Conservation (phyloP, 2,113 vertebrate species). For the Zosterops pallidus region DNA sequence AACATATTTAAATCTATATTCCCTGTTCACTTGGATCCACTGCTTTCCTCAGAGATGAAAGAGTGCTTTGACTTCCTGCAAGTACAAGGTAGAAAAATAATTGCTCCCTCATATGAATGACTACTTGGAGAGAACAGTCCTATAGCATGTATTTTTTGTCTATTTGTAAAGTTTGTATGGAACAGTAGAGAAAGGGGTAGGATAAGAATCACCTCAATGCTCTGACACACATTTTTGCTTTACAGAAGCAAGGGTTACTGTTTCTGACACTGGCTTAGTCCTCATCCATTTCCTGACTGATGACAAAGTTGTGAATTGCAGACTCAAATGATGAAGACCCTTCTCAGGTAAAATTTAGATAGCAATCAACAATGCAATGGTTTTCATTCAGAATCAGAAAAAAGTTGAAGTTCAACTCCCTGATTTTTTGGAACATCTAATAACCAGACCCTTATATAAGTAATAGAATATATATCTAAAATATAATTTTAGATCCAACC, state of each 20-base stretch:
- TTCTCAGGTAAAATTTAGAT: background rate
- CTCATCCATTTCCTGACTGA: background rate
- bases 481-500: background rate
- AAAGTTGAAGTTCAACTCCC: background rate
- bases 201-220: background rate
- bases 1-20: background rate
- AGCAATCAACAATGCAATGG: fast-evolving
- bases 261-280: background rate
- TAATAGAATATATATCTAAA: background rate
- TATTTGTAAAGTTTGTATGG: background rate
- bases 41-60: background rate
- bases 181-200: background rate
- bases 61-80: background rate
- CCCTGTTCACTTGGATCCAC: background rate
- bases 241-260: background rate
- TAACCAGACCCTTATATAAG: background rate
- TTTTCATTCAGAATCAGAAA: background rate
- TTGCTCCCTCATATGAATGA: background rate
- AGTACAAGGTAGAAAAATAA: background rate
- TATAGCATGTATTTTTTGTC: background rate
- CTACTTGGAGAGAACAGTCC: background rate
- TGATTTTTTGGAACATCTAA: background rate
- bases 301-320: background rate
- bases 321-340: background rate
- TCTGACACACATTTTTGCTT: background rate